Conservation (phyloP, 2,797 vertebrate species). For the Leptoclinus maculatus region DNA sequence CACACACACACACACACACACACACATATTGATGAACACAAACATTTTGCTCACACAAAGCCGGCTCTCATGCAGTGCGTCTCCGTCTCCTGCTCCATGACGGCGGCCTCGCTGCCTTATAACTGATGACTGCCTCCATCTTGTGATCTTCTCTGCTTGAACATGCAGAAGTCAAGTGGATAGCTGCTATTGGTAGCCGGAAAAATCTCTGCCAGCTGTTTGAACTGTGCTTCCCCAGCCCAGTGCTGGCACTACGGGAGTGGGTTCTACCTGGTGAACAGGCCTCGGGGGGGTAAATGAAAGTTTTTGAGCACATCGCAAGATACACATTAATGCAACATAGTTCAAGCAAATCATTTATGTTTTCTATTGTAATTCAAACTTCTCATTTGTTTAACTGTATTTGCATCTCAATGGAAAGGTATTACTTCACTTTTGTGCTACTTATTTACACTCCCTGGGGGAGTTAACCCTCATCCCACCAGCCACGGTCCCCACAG, state of each 20-base stretch:
- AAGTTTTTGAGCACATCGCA: no score
- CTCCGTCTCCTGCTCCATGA: slow-evolving; percentile 9
- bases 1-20: slow-evolving; percentile 23
- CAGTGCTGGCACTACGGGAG: slow-evolving; percentile 9
- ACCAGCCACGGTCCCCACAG: no score
- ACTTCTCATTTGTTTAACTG: background rate
- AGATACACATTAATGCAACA: background rate
- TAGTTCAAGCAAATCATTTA: background rate
- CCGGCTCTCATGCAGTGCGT: background rate
- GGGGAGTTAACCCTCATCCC: no score
- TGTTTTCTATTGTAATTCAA: background rate
- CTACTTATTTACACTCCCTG: no score
- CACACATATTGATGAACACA: slow-evolving; percentile 50
- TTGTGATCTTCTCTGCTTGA: slow-evolving; percentile 50
- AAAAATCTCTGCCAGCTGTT: slow-evolving; percentile 55
- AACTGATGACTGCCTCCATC: slow-evolving; percentile 42
- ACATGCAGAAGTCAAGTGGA: slow-evolving; percentile 63
- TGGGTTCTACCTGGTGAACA: slow-evolving; percentile 12
- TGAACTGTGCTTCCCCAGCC: slow-evolving; percentile 28
- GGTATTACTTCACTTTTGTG: no score
- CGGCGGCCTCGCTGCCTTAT: slow-evolving; percentile 29
- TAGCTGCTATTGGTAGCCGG: slow-evolving; percentile 20
- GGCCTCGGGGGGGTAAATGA: no score
- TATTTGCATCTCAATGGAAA: no score
- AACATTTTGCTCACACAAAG: slow-evolving; percentile 57